Base-by-base conservation (phyloP, 2,888 invertebrate genomes). In the Acronicta psi region DNA sequence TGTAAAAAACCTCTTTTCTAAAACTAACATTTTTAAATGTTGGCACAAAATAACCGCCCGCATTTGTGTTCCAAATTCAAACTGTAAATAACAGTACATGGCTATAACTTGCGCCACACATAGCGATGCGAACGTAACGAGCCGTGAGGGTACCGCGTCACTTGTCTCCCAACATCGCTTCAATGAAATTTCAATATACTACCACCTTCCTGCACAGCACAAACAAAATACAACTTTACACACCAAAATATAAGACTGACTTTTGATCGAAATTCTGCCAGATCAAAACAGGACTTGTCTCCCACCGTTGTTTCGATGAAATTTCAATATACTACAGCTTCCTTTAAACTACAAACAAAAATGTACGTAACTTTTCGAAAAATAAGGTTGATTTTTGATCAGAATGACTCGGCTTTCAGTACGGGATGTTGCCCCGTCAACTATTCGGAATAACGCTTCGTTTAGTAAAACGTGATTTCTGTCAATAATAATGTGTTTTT, bases 131-230 rank as follows among this genome's bases (percentile, higher is more conserved):
- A 55, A 79, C 69, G 82, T 84, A 84, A 83, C 84, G 82, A 86
- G 80, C 68, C 82, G 80, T 81, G 66, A 83, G 77, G 78, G 73
- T 68, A 68, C 79, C 60, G 56, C 75, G 83, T 82, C 87, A 85
- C 82, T 82, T 84, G 77, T 81, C 80, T 77, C 66, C 74, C 65
- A 61, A 63, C 67, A 70, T 51, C 75, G 75, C 78, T 77, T 64
- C 83, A 73, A 82, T 82, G 82, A 81, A 86, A 85, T 85, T 85
- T 85, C 87, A 84, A 87, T 85, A 84, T 69, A 74, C 64, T 41
- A 66, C 57, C 58, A 38, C 52, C 47, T 51, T 36, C 50, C 58
- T 47, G 44, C 50, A 17, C n/a, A 14, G 2, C 43, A 14, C 60
- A 66, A 31, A 4, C 41, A 1, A 80, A 72, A 73, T 40, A 40